Evolutionary conservation across 2,888 invertebrate genomes (phyloP).

Genomic region (Campoletis raptor): DNA sequence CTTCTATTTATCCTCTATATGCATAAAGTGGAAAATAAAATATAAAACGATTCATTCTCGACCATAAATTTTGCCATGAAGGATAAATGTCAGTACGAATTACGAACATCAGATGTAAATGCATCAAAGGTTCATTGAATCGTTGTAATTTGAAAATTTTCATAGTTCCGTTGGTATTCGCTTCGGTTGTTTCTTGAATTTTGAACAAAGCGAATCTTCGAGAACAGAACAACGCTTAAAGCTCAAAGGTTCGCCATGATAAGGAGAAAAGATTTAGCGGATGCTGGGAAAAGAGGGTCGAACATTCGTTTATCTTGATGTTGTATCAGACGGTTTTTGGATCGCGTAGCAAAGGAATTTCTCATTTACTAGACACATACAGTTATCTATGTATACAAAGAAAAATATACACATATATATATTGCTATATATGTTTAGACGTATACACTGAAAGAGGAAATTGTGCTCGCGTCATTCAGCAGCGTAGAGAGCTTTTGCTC

Average conservation of each 20-base stretch:
- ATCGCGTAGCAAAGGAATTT: slow-evolving; percentile 55
- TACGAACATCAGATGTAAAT: background rate
- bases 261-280: slow-evolving; percentile 2
- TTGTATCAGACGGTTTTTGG: slow-evolving; percentile 9
- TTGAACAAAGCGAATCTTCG: background rate
- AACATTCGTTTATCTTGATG: slow-evolving; percentile 24
- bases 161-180: background rate
- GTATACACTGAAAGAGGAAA: slow-evolving; percentile 23
- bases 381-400: background rate
- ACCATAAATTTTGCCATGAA: background rate
- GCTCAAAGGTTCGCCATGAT: background rate
- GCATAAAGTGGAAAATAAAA: background rate
- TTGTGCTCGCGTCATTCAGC: slow-evolving; percentile 55
- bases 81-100: slow-evolving; percentile 12
- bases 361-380: slow-evolving; percentile 27
- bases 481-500: slow-evolving; percentile 20
- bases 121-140: background rate
- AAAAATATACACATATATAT: background rate
- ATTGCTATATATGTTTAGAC: background rate
- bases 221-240: background rate
- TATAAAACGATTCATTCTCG: background rate
- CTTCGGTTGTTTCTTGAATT: background rate
- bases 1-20: slow-evolving; percentile 15
- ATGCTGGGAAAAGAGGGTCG: slow-evolving; percentile 7
- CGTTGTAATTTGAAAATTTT: background rate